These are phyloP conservation scores for Mycogona germanica DNA, from an alignment of 2,888 invertebrate species.

Conservation along the genomic window DNA sequence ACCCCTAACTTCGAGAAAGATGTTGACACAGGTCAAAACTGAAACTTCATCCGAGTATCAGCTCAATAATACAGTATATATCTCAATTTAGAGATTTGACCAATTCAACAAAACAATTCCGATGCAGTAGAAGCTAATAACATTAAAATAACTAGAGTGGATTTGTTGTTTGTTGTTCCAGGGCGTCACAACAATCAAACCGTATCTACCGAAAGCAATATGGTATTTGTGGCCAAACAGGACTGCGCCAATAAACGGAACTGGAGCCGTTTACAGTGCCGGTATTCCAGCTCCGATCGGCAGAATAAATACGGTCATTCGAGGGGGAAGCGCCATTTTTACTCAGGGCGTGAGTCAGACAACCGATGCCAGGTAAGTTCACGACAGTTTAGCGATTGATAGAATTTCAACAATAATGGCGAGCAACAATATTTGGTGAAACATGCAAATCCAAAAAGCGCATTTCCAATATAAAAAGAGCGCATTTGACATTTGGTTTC, in stretches of 20 bases:
- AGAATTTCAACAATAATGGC: not conserved
- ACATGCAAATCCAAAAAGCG: too few relatives aligned
- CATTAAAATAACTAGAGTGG: too few relatives aligned
- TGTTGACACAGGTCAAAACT: too few relatives aligned
- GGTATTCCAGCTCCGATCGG: not conserved
- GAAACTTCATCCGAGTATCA: too few relatives aligned
- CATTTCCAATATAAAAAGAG: too few relatives aligned
- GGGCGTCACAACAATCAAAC: conserved; percentile 37
- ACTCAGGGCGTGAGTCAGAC: conserved; percentile 7
- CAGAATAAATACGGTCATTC: not conserved
- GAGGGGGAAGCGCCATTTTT: conserved; percentile 2
- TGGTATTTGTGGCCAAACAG: conserved; percentile 50
- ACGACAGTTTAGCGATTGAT: not conserved
- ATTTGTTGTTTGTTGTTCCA: conserved; percentile 21
- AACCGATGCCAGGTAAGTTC: not conserved
- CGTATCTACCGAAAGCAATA: conserved; percentile 49
- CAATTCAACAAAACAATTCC: too few relatives aligned
- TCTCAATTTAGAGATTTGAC: too few relatives aligned
- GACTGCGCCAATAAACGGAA: not conserved
- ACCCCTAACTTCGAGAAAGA: too few relatives aligned
- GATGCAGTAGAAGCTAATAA: too few relatives aligned
- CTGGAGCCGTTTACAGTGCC: not conserved
- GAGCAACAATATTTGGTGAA: too few relatives aligned
- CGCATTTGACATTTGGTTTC: not conserved
- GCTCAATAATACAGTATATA: too few relatives aligned